Percentiles rank a stretch among this genome's conserved stretches.
Conservation (phyloP, 2,113 vertebrate genomes). For the Syngnathoides biaculeatus region DNA sequence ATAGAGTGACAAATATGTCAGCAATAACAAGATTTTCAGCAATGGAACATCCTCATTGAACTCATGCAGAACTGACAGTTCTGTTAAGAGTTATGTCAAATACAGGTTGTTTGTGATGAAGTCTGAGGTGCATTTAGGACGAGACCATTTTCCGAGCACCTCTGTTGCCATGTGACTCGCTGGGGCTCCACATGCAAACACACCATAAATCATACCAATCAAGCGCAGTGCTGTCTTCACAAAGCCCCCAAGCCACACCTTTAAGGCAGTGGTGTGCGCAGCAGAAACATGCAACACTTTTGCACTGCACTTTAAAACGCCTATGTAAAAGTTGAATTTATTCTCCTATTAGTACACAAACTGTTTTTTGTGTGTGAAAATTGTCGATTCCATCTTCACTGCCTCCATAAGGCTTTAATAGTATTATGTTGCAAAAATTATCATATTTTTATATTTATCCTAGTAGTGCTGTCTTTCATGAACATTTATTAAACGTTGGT, state of each 20-base stretch:
- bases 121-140: constrained; percentile 18
- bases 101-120: neutral
- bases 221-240: constrained; percentile 9
- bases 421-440: neutral
- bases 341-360: neutral
- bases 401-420: neutral
- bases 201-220: constrained; percentile 49
- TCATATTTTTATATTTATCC: neutral
- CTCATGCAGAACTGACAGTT: constrained; percentile 38
- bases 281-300: constrained; percentile 10
- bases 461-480: neutral
- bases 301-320: neutral
- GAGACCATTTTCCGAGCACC: constrained; percentile 16
- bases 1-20: constrained; percentile 27
- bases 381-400: neutral
- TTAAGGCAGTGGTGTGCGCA: constrained; percentile 12
- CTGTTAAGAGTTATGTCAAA: constrained; percentile 23
- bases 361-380: neutral
- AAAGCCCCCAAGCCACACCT: constrained; percentile 27
- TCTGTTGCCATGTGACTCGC: constrained; percentile 52
- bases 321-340: neutral
- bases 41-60: constrained; percentile 16
- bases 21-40: constrained; percentile 20
- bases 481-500: no score
- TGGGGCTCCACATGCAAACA: constrained; percentile 49